These are phyloP conservation scores for Cinclus mexicanus DNA, from an alignment of 2,113 vertebrate genomes.

Conservation along the genomic window DNA sequence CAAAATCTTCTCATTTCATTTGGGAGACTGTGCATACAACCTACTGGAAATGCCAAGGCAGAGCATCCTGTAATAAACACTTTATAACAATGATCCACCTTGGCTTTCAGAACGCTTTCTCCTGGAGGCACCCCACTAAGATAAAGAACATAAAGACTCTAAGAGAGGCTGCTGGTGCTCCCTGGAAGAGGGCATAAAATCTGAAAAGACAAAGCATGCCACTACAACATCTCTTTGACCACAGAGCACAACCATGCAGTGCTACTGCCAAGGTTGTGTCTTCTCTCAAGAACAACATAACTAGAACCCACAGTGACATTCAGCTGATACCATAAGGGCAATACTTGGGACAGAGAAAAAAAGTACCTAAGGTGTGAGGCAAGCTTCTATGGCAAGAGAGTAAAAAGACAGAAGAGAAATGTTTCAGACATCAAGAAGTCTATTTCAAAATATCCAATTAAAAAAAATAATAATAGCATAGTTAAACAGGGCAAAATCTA, in stretches of 20 bases:
- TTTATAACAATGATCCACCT: neutral
- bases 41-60: neutral
- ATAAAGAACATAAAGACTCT: neutral
- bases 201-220: neutral
- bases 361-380: neutral
- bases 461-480: neutral
- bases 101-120: neutral
- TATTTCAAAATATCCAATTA: neutral
- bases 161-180: neutral
- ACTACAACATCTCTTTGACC: neutral
- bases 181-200: neutral
- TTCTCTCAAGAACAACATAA: neutral
- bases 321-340: neutral
- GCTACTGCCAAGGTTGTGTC: neutral
- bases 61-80: neutral
- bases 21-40: neutral
- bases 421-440: neutral
- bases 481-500: neutral
- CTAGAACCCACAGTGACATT: neutral
- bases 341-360: neutral
- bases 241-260: neutral
- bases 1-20: neutral
- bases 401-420: neutral
- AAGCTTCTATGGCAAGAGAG: neutral
- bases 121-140: neutral